Evolutionary conservation across 2,888 invertebrate species (phyloP).

Genomic region (Pilophorus perplexus): DNA sequence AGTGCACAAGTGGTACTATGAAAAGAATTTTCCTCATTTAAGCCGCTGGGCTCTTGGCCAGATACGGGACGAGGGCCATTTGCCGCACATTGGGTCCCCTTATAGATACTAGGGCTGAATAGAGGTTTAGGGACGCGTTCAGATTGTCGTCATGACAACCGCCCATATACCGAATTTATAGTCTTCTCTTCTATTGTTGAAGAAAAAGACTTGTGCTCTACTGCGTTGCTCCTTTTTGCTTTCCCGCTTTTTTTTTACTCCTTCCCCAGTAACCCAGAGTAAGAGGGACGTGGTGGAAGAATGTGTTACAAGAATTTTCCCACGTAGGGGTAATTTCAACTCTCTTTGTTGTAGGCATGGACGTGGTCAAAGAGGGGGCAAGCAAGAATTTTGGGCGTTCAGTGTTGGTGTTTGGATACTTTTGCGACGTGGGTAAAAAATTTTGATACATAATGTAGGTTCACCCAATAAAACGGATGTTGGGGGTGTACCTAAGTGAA

Average conservation of each 20-base stretch:
- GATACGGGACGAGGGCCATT: constrained; percentile 22
- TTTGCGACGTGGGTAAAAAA: no score
- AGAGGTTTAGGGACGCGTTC: constrained; percentile 27
- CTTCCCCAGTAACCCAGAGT: no score
- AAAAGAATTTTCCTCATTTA: constrained; percentile 33
- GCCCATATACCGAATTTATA: constrained; percentile 37
- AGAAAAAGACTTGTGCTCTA: constrained; percentile 19
- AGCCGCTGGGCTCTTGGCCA: constrained; percentile 32
- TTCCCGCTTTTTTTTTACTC: constrained; percentile 7
- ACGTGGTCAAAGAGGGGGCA: no score
- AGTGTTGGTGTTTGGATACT: no score
- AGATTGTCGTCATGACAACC: constrained; percentile 39
- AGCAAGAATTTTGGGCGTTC: no score
- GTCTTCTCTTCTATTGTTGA: constrained; percentile 35
- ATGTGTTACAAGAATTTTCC: no score
- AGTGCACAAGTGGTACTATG: constrained; percentile 33
- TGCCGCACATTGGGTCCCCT: constrained; percentile 36
- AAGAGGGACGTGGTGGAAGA: no score
- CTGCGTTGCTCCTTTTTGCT: not conserved
- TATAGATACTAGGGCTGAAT: constrained; percentile 39
- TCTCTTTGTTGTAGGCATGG: no score
- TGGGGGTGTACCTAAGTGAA: no score
- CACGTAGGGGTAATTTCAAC: no score
- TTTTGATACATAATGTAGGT: no score
- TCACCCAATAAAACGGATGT: no score